Percentiles rank a stretch among this genome's conserved stretches.
phyloP scores from a whole-genome alignment of 1,140 invertebrate species.

The Phthorimaea operculella region DNA sequence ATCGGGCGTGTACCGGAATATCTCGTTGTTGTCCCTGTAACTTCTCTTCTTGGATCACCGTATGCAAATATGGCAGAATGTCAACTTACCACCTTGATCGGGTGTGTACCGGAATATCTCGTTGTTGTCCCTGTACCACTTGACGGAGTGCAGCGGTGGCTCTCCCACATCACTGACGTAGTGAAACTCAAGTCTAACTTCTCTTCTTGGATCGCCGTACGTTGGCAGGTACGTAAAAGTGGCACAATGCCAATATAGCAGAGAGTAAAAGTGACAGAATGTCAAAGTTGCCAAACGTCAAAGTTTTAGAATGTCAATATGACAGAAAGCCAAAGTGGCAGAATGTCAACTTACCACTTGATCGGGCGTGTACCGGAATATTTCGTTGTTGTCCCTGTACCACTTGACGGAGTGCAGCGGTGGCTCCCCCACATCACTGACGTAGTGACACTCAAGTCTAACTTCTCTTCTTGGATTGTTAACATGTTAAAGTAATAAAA shows the following conservation, averaged over 20 bases:
- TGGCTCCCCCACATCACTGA: conserved; percentile 40
- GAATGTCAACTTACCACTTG: conserved; percentile 44
- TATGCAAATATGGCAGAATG: too few species aligned
- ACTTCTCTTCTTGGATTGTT: conserved; percentile 40
- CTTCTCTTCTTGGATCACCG: conserved; percentile 43
- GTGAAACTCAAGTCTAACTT: conserved; percentile 44
- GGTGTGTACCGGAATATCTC: conserved; percentile 63
- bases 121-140: conserved; percentile 54
- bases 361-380: conserved; percentile 60
- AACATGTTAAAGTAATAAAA: too few species aligned
- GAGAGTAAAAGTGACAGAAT: too few species aligned
- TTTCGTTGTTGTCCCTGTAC: conserved; percentile 54
- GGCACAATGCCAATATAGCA: too few species aligned
- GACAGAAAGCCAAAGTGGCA: too few species aligned
- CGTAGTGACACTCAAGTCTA: conserved; percentile 50
- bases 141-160: conserved; percentile 51
- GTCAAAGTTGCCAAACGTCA: too few species aligned
- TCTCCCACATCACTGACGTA: conserved; percentile 43
- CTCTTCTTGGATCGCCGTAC: conserved; percentile 47
- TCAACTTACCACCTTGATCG: conserved; percentile 43
- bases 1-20: conserved; percentile 60
- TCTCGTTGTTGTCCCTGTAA: conserved; percentile 52
- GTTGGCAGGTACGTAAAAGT: too few species aligned
- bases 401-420: conserved; percentile 56
- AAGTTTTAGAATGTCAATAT: too few species aligned